Percentiles rank a stretch among this genome's conserved stretches.
Conservation (phyloP, 92 coral and sea anemone species). For the Metridium senile region DNA sequence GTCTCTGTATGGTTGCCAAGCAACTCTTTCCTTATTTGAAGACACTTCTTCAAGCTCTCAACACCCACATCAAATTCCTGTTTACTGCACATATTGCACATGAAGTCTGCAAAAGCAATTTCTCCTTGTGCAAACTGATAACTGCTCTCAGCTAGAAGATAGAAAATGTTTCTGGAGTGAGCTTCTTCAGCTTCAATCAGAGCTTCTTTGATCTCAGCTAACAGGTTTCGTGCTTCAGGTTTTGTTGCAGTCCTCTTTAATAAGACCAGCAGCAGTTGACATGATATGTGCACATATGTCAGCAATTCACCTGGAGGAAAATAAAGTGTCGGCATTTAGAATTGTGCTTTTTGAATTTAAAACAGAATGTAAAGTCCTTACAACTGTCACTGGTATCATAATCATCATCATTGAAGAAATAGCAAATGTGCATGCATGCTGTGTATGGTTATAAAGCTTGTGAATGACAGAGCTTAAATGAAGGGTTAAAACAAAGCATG, state of each 20-base stretch:
- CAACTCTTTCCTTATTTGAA: constrained; percentile 11
- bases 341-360: too few species aligned
- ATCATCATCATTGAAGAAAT: too few species aligned
- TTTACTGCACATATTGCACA: neutral
- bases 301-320: constrained; percentile 19
- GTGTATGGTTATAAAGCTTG: too few species aligned
- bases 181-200: constrained; percentile 26
- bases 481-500: too few species aligned
- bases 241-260: constrained; percentile 3
- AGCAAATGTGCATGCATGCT: too few species aligned
- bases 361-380: too few species aligned
- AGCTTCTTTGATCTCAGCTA: constrained; percentile 12
- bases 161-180: neutral
- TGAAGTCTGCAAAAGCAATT: neutral
- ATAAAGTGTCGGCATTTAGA: too few species aligned
- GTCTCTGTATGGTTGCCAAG: constrained; percentile 53
- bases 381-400: too few species aligned
- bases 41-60: neutral
- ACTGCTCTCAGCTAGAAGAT: constrained; percentile 18
- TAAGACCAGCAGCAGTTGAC: neutral
- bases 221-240: constrained; percentile 6
- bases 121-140: constrained; percentile 14
- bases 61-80: neutral
- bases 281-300: neutral
- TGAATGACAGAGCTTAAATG: too few species aligned